These are phyloP conservation scores for Egretta garzetta DNA, from an alignment of 2,113 vertebrate genomes.

Conservation along the genomic window DNA sequence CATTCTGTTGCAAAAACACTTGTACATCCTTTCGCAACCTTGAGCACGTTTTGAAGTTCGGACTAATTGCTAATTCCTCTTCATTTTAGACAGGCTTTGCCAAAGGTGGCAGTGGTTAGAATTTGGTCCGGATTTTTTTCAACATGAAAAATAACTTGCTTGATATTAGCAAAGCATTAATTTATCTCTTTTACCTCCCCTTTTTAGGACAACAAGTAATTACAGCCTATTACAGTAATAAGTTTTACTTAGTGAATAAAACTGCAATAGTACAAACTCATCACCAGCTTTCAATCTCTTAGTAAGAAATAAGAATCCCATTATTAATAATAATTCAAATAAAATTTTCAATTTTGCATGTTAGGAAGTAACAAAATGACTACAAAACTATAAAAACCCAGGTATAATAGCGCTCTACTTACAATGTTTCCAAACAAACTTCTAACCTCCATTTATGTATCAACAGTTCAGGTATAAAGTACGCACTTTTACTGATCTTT, in stretches of 20 bases:
- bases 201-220: neutral
- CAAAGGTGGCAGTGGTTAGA: neutral
- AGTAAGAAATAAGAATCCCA: neutral
- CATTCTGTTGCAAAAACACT: neutral
- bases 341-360: neutral
- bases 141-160: neutral
- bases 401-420: neutral
- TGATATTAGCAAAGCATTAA: neutral
- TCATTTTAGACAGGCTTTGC: neutral
- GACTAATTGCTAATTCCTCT: neutral
- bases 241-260: neutral
- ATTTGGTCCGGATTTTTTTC: neutral
- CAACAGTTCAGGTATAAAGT: neutral
- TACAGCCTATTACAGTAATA: neutral
- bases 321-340: neutral
- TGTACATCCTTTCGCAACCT: neutral
- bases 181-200: neutral
- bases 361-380: neutral
- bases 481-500: neutral
- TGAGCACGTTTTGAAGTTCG: neutral
- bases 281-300: neutral
- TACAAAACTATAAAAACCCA: neutral
- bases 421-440: neutral
- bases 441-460: neutral
- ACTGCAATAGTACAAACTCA: neutral